phyloP scores from a whole-genome alignment of 1,140 invertebrate genomes.

The Drosophila parabipectinata region DNA sequence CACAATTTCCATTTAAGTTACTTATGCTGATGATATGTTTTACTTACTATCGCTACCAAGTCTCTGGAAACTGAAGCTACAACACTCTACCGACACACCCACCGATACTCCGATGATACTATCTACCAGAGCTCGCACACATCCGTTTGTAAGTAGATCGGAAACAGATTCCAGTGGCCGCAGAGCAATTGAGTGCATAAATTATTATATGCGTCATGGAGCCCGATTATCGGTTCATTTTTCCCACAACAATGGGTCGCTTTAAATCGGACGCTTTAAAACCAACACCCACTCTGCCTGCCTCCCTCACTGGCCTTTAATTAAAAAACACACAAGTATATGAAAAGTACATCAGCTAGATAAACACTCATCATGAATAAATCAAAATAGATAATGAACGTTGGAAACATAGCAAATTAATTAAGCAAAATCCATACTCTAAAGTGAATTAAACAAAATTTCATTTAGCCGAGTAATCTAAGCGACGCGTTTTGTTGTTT shows the following conservation, averaged over 20 bases:
- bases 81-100: constrained; percentile 38
- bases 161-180: constrained; percentile 25
- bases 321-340: constrained; percentile 10
- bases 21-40: constrained; percentile 4
- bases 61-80: not conserved
- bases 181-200: constrained; percentile 49
- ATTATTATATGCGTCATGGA: constrained; percentile 35
- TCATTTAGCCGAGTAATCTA: constrained; percentile 37
- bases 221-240: constrained; percentile 34
- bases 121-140: constrained; percentile 19
- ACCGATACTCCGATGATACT: constrained; percentile 40
- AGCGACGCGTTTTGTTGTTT: constrained; percentile 47
- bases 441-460: constrained; percentile 22
- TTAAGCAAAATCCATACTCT: constrained; percentile 41
- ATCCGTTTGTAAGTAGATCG: constrained; percentile 29
- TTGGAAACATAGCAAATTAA: constrained; percentile 43
- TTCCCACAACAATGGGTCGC: not conserved
- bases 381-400: constrained; percentile 41
- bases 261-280: constrained; percentile 14
- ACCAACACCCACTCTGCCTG: constrained; percentile 5
- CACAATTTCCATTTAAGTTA: constrained; percentile 29
- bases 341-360: constrained; percentile 13
- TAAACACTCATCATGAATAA: constrained; percentile 26
- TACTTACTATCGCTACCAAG: constrained; percentile 1
- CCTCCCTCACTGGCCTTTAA: constrained; percentile 25